These are phyloP conservation scores for Pygathrix nemaeus DNA, from an alignment of 2,113 vertebrate species.

Conservation along the genomic window DNA sequence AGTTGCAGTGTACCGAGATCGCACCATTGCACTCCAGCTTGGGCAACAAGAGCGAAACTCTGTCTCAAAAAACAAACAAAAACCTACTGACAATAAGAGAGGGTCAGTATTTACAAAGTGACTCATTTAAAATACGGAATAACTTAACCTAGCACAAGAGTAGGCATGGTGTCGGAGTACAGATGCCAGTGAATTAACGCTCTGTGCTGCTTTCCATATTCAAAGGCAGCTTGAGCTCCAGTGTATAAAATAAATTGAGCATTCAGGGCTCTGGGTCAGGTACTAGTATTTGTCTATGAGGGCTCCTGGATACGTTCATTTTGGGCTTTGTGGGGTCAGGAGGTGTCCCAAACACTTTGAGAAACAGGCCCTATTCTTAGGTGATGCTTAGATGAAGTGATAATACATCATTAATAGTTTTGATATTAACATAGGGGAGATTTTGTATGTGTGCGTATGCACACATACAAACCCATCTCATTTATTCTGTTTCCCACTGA, in stretches of 20 bases:
- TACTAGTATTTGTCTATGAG: accelerated
- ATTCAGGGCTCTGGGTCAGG: too few species aligned
- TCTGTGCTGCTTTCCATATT: background rate
- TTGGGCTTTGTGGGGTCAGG: background rate
- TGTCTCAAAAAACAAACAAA: too few species aligned
- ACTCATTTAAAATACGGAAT: background rate
- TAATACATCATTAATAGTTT: background rate
- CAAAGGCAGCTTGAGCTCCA: too few species aligned
- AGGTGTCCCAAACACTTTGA: background rate
- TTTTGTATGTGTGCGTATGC: background rate
- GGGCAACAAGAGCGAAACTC: too few species aligned
- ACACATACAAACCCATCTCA: background rate
- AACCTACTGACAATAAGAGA: background rate
- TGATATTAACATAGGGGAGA: background rate
- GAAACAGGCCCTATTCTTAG: background rate
- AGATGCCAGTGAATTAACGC: accelerated
- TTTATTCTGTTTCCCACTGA: background rate
- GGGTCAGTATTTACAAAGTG: background rate
- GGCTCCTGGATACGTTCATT: background rate
- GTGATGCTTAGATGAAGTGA: background rate
- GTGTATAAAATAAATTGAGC: background rate
- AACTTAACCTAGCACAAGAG: background rate
- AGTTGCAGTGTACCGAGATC: too few species aligned
- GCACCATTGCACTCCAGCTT: too few species aligned
- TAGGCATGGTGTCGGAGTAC: accelerated